Evolutionary conservation across 1,140 invertebrate genomes (phyloP).

Genomic region (Zaprionus ornatus): DNA sequence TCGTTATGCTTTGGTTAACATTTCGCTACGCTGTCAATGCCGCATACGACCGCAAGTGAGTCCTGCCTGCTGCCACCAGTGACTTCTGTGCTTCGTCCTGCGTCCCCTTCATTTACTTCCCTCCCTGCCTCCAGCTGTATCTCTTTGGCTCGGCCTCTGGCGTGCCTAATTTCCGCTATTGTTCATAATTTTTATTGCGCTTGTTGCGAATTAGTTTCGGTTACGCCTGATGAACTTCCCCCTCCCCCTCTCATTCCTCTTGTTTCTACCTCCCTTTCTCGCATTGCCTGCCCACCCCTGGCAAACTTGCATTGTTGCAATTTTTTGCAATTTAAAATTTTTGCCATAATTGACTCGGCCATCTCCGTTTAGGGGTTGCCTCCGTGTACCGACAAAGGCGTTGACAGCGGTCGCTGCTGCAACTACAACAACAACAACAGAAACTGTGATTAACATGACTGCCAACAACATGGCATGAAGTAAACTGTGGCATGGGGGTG

Average conservation of each 20-base stretch:
- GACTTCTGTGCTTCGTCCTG: conserved; percentile 36
- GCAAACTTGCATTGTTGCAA: conserved; percentile 55
- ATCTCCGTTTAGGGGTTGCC: conserved; percentile 64
- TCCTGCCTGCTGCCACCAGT: conserved; percentile 32
- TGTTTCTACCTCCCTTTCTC: neutral
- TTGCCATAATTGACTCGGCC: conserved; percentile 65
- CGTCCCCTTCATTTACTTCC: neutral
- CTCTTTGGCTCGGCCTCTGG: conserved; percentile 31
- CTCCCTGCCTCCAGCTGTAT: neutral
- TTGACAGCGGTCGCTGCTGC: conserved; percentile 59
- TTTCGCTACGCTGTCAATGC: conserved; percentile 79
- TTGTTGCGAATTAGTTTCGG: conserved; percentile 83
- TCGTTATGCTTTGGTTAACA: conserved; percentile 76
- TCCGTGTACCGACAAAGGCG: conserved; percentile 46
- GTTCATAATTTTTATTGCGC: conserved; percentile 83
- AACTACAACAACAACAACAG: conserved; percentile 30
- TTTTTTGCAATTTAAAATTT: conserved; percentile 80
- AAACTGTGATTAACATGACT: conserved; percentile 69
- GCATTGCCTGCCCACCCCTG: neutral
- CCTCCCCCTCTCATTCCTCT: no score
- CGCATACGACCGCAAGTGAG: conserved; percentile 58
- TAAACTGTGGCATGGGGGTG: neutral
- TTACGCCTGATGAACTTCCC: conserved; percentile 51
- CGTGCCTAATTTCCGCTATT: conserved; percentile 79
- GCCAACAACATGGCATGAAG: conserved; percentile 31